Percentiles rank a stretch among this genome's conserved stretches.
Conservation (phyloP, 1,140 invertebrate species). For the Drosophila sp. region DNA sequence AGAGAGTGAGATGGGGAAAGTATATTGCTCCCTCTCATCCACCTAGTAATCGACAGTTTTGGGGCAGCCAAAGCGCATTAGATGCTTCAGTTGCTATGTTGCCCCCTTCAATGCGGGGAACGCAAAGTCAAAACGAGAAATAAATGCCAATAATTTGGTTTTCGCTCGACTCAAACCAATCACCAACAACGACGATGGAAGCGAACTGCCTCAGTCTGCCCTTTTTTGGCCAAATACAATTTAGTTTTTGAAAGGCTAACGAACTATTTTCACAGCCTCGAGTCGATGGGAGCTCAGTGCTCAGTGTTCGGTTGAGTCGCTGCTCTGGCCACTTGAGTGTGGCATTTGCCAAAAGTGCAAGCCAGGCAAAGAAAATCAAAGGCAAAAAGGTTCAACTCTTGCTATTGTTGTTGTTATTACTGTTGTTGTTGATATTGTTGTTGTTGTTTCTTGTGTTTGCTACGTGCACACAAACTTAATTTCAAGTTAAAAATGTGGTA, state of each 20-base stretch:
- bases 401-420: background rate
- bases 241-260: constrained; percentile 82
- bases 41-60: background rate
- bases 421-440: constrained; percentile 5
- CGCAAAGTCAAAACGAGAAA: constrained; percentile 77
- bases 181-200: constrained; percentile 58
- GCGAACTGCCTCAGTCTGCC: constrained; percentile 28
- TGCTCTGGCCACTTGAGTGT: constrained; percentile 45
- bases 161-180: constrained; percentile 73
- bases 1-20: constrained; percentile 1
- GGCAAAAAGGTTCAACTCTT: constrained; percentile 62
- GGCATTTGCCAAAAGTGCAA: constrained; percentile 70
- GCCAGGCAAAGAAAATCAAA: constrained; percentile 65
- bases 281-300: constrained; percentile 40
- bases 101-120: constrained; percentile 3
- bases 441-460: constrained; percentile 67
- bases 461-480: constrained; percentile 82
- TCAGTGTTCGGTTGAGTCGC: too few species aligned
- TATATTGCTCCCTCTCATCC: background rate
- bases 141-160: constrained; percentile 82
- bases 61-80: constrained; percentile 67
- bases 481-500: constrained; percentile 78
- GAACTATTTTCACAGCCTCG: constrained; percentile 79
- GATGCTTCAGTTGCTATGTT: constrained; percentile 72
- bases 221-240: constrained; percentile 60